Conservation (phyloP, 2,113 vertebrate species). For the Lynx canadensis region DNA sequence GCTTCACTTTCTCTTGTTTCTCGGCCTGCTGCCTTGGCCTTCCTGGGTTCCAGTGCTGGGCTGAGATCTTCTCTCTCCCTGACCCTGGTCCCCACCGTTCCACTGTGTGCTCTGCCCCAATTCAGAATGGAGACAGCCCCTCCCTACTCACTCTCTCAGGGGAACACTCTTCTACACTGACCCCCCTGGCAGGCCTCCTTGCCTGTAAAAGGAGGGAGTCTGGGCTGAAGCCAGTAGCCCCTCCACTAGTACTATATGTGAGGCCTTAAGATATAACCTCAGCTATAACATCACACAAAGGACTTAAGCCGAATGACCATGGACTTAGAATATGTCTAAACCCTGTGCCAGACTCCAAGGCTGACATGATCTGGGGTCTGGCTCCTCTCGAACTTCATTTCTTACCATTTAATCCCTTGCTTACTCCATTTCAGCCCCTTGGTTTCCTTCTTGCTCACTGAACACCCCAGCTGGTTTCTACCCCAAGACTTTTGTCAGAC, state of each 20-base stretch:
- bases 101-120: neutral
- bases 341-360: neutral
- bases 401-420: neutral
- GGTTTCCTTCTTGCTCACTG: neutral
- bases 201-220: neutral
- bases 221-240: neutral
- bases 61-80: neutral
- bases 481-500: neutral
- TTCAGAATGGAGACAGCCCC: neutral
- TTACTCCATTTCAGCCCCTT: neutral
- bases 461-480: neutral
- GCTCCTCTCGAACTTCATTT: neutral
- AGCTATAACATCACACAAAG: neutral
- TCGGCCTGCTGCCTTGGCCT: neutral
- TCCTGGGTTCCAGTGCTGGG: neutral
- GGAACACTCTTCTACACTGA: neutral
- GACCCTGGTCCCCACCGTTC: neutral
- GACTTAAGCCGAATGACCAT: neutral
- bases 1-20: neutral
- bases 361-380: neutral
- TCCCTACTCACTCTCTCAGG: neutral
- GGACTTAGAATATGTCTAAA: neutral
- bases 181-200: neutral
- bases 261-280: neutral
- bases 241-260: rapidly evolving